Conservation (phyloP, 2,888 invertebrate species). For the Lysandra bellargus region DNA sequence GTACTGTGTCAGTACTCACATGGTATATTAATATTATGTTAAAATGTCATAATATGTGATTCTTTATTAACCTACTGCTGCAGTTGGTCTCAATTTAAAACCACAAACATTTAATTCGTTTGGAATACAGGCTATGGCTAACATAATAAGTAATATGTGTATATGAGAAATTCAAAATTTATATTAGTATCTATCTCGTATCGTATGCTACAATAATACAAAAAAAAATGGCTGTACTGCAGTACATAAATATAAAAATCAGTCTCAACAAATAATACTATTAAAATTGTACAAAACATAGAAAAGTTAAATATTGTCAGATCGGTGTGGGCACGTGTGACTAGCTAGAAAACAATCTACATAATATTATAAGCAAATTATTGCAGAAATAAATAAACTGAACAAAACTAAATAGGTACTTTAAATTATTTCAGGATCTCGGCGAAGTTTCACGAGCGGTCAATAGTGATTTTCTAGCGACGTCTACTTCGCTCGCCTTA, state of each 20-base stretch:
- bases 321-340: not conserved
- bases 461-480: not conserved
- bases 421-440: not conserved
- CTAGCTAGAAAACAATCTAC: not conserved
- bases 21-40: not conserved
- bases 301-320: not conserved
- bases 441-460: not conserved
- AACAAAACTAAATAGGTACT: not conserved
- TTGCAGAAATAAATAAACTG: not conserved
- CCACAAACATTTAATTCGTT: not conserved
- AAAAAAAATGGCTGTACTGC: slow-evolving; percentile 8
- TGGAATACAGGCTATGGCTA: not conserved
- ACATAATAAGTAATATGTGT: not conserved
- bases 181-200: not conserved
- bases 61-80: not conserved
- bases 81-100: not conserved
- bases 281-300: not conserved
- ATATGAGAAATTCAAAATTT: not conserved
- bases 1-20: not conserved
- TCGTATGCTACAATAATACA: not conserved
- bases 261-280: slow-evolving; percentile 13
- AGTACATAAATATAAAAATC: slow-evolving; percentile 29
- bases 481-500: slow-evolving; percentile 41
- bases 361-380: not conserved
- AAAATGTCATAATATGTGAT: not conserved